Evolutionary conservation across 2,888 invertebrate genomes (phyloP), one percentile per base, ranked within the genome.

Genomic region (Syrphus vitripennis): DNA sequence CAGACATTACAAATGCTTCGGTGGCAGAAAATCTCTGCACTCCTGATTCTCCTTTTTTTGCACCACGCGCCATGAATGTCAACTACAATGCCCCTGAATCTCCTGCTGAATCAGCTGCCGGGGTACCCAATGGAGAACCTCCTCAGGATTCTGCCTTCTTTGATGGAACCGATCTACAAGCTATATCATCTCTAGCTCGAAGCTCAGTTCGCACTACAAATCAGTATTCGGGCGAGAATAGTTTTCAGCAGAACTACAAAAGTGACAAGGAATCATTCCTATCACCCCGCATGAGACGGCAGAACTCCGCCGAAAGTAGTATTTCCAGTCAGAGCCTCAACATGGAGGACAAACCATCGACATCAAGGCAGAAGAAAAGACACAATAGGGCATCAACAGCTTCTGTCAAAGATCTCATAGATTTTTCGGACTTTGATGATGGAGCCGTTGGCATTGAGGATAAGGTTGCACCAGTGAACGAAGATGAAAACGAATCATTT

Each of bases 1-100:
- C 97, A 0, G 97, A 97, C 91, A 94, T 94, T 7, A 93, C 94
- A 1, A 96, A 96, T 88, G 95, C 95, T 0, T 95, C 95, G 88
- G 95, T 95, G 67, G 87, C 90, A 16, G 88, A 89, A 81, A 81
- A 88, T 74, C 48, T 88, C 16, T 89, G 87, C 75, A 88, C 89
- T 5, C 89, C 89, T 6, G 89, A 90, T 61, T 89, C 89, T 0
- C 90, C 90, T 31, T 89, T 89, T 61, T 89, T 89, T 74, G 88
- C 89, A 1, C 88, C 89, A 19, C 87, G 89, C 0, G 83, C 87
- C n/a, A 70, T 87, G 21, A 86, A 78, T 72, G 81, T 72, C 6
- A 89, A 79, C 77, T 89, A 88, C 40, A 88, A 88, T 21, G 76
- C 89, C n/a, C 89, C 89, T 6, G 77, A 79, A 24, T 86, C 82